These are phyloP conservation scores for Archivesica marissinica DNA, from an alignment of 1,140 invertebrate genomes.

Conservation along the genomic window DNA sequence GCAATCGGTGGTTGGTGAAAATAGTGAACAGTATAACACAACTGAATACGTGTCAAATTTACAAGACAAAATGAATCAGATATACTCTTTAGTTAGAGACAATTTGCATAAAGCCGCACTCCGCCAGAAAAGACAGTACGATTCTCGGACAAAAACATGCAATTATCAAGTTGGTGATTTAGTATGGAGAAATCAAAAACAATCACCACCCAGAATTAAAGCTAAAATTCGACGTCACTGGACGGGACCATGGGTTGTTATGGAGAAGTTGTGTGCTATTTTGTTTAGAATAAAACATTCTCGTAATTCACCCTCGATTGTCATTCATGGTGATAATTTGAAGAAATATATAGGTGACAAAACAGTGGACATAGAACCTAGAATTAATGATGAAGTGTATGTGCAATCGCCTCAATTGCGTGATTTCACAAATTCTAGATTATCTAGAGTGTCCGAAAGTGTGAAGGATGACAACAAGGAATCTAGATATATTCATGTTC, in stretches of 20 bases:
- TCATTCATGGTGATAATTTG: conserved; percentile 56
- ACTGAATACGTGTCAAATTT: conserved; percentile 18
- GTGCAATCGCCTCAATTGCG: too few species aligned
- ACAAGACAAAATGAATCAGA: conserved; percentile 7
- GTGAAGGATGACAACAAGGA: too few species aligned
- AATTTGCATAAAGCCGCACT: conserved; percentile 6
- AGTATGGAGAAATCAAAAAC: conserved; percentile 51
- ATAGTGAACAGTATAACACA: too few species aligned
- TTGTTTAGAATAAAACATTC: conserved; percentile 48
- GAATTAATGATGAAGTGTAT: too few species aligned
- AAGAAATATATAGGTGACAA: conserved; percentile 18
- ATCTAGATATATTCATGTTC: too few species aligned
- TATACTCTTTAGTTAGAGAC: not conserved
- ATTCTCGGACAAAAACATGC: conserved; percentile 1
- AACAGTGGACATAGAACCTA: not conserved
- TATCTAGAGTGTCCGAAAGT: not conserved
- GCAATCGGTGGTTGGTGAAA: too few species aligned
- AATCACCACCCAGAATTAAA: conserved; percentile 35
- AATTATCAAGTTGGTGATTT: conserved; percentile 50
- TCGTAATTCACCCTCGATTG: not conserved
- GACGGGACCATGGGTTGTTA: conserved; percentile 57
- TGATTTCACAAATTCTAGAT: too few species aligned
- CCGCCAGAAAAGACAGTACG: conserved; percentile 52
- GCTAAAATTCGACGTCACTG: conserved; percentile 48
- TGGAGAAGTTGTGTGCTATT: conserved; percentile 40